These are phyloP conservation scores for Etia nguti DNA, from an alignment of 2,113 vertebrate species.

Conservation along the genomic window DNA sequence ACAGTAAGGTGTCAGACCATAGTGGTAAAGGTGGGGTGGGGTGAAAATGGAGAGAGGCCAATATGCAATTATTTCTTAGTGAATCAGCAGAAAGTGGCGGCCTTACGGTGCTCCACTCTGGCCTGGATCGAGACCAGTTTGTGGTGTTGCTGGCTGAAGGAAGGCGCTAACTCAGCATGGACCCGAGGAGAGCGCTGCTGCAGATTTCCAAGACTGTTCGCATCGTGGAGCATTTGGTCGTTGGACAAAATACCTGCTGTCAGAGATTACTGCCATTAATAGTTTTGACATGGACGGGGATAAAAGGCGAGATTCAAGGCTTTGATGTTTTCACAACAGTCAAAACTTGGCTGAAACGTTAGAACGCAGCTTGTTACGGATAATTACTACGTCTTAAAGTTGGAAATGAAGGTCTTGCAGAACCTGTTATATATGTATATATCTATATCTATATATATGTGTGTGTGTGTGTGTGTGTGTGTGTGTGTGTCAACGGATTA, in stretches of 20 bases:
- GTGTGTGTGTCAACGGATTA: not conserved
- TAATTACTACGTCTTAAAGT: slow-evolving; percentile 23
- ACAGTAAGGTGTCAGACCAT: slow-evolving; percentile 16
- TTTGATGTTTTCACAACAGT: slow-evolving; percentile 33
- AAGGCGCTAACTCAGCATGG: slow-evolving; percentile 45
- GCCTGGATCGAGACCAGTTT: slow-evolving; percentile 54
- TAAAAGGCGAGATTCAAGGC: not conserved
- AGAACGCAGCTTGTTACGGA: slow-evolving; percentile 21
- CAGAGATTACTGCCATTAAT: slow-evolving; percentile 28
- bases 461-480: not conserved
- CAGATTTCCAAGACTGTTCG: slow-evolving; percentile 20
- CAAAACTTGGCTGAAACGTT: slow-evolving; percentile 22
- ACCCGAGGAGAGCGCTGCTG: not conserved
- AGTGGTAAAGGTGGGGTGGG: not conserved
- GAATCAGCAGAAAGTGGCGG: slow-evolving; percentile 65
- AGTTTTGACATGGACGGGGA: slow-evolving; percentile 1
- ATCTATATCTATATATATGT: fast-evolving
- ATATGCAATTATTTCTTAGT: slow-evolving; percentile 67
- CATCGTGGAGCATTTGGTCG: not conserved
- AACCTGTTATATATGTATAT: not conserved
- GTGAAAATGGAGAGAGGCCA: slow-evolving; percentile 33
- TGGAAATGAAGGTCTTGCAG: slow-evolving; percentile 1
- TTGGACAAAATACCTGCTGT: not conserved
- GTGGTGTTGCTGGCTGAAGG: slow-evolving; percentile 45
- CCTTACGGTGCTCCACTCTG: slow-evolving; percentile 28